phyloP scores from a whole-genome alignment of 1,140 invertebrate genomes.

The Pseudomyrmex sp. region DNA sequence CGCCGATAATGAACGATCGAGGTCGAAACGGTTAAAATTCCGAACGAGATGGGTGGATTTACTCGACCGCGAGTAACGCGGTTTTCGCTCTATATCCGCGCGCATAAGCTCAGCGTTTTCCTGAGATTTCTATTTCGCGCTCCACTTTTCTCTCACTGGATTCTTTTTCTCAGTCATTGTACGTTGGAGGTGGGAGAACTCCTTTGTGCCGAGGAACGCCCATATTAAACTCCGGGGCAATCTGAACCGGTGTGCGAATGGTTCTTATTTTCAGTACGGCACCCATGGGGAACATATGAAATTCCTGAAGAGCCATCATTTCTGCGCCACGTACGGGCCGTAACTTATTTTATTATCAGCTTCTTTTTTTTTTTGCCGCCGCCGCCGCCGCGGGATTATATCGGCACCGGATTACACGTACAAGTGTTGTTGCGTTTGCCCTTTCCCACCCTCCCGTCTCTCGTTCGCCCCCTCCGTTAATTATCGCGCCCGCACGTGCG shows the following conservation, averaged over 20 bases:
- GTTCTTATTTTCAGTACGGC: conserved; percentile 54
- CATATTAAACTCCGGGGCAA: conserved; percentile 66
- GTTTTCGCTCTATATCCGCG: neutral
- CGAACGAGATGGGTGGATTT: neutral
- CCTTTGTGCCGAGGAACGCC: conserved; percentile 57
- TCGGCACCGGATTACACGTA: conserved; percentile 51
- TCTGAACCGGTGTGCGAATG: conserved; percentile 39
- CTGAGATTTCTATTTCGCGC: conserved; percentile 41
- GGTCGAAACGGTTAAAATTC: conserved; percentile 43
- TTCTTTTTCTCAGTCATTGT: conserved; percentile 49
- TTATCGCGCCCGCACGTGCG: conserved; percentile 38
- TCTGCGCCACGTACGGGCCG: conserved; percentile 44
- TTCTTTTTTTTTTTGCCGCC: conserved; percentile 23
- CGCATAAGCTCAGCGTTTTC: conserved; percentile 40
- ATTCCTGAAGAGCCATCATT: conserved; percentile 41
- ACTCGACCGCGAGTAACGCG: conserved; percentile 46
- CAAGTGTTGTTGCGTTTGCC: conserved; percentile 11
- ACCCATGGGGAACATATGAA: conserved; percentile 55
- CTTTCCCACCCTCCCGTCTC: neutral
- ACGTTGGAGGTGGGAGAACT: neutral
- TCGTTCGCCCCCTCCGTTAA: conserved; percentile 4
- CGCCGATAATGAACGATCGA: conserved; percentile 33
- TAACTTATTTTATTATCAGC: conserved; percentile 65
- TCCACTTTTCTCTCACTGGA: conserved; percentile 38
- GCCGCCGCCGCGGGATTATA: conserved; percentile 1